Base-by-base conservation (phyloP, 1,140 invertebrate species). In the Rhizoglyphus robini region DNA sequence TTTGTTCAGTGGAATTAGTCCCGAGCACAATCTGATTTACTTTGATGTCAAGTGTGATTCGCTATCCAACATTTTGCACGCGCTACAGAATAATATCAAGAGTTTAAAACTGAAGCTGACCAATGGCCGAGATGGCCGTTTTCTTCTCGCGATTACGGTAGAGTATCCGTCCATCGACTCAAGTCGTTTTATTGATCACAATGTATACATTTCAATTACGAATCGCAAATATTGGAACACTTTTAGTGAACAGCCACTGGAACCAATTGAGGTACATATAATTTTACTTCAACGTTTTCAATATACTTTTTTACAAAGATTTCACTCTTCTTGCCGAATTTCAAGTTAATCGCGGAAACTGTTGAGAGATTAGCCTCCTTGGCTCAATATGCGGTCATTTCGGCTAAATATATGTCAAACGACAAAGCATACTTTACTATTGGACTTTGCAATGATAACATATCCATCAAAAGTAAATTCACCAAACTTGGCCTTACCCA, bases 11-110 rank as follows among this genome's bases (percentile, higher is more conserved):
- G 63, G 63, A 32, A 2, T 64, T 20, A 64, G 27, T 29, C 11
- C 31, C 36, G 63, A 64, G 13, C 1, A 64, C 27, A 64, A 64
- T 64, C 1, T 64, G 4, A 64, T 64, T 8, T 48, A 27, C 25
- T 64, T 64, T 64, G 54, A 64, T 30, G 5, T 64, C 2, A 23
- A 20, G 5, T 64, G 13, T n/a, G 15, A 51, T 48, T 31, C 38
- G 18, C 11, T 64, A 8, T n/a, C n/a, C 18, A n/a, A 64, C 13
- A 48, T 64, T 15, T 11, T 64, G 4, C 25, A 23, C 20, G 15
- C 63, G 11, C 20, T 64, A 27, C 47, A 27, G 15, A 3, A 3
- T 3, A 32, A 34, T 23, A 27, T 64, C 25, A 48, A 54, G 4
- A 34, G 18, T 4, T 4, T 64, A 18, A 64, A 64, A 51, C 20